phyloP scores from a whole-genome alignment of 1,140 invertebrate genomes.

The Panulirus ornatus region DNA sequence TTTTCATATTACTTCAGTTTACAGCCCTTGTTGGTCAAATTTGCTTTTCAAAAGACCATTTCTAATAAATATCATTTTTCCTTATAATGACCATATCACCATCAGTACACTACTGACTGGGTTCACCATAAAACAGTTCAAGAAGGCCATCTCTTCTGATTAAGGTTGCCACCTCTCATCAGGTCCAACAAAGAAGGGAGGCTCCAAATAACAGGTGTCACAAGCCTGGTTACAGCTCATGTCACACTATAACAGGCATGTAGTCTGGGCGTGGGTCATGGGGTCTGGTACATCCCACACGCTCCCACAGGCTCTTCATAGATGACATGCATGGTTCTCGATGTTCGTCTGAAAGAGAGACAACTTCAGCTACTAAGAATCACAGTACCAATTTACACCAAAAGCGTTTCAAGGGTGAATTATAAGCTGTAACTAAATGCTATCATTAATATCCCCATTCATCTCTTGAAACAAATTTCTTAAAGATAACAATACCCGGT shows the following conservation, averaged over 20 bases:
- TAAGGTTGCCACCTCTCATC: conserved; percentile 1
- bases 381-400: too few relatives aligned
- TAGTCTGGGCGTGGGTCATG: background rate
- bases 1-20: background rate
- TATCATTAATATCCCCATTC: too few relatives aligned
- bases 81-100: background rate
- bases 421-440: too few relatives aligned
- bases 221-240: conserved; percentile 10
- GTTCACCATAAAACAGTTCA: background rate
- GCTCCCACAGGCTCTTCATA: conserved; percentile 33
- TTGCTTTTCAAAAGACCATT: background rate
- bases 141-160: background rate
- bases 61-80: background rate
- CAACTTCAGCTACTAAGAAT: too few relatives aligned
- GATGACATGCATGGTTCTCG: conserved; percentile 40
- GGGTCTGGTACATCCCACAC: conserved; percentile 9
- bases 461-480: too few relatives aligned
- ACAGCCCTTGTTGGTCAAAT: background rate
- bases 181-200: background rate
- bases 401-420: too few relatives aligned
- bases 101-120: background rate
- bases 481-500: too few relatives aligned
- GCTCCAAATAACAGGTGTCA: background rate
- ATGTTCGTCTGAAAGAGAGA: conserved; percentile 12
- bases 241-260: conserved; percentile 27